Percentiles rank a stretch among this genome's conserved stretches.
phyloP scores from a whole-genome alignment of 2,113 vertebrate genomes.

The Stigmatopora nigra region DNA sequence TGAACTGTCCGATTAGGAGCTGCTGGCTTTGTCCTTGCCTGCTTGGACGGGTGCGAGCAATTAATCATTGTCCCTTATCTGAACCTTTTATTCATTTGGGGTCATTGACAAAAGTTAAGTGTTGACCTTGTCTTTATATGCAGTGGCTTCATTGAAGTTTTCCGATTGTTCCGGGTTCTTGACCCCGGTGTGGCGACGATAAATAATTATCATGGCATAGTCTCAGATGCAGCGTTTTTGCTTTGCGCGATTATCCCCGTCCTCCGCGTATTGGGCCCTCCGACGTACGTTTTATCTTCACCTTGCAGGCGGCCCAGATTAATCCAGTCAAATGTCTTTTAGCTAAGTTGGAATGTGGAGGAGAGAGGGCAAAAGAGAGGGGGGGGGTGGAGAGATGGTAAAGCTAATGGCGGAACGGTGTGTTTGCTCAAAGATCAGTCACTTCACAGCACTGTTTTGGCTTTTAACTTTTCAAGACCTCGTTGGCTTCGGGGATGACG shows the following conservation, averaged over 20 bases:
- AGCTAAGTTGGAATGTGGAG: constrained; percentile 48
- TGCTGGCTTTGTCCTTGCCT: constrained; percentile 43
- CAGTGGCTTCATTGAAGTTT: constrained; percentile 15
- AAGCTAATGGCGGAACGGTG: constrained; percentile 14
- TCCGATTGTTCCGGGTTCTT: constrained; percentile 13
- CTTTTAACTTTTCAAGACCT: constrained; percentile 62
- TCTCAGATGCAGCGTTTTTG: constrained; percentile 49
- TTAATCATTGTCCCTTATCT: constrained; percentile 62
- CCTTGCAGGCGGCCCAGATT: constrained; percentile 64
- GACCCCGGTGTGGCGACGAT: constrained; percentile 48
- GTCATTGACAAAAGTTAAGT: constrained; percentile 16
- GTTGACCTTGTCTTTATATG: constrained; percentile 46
- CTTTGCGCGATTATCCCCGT: constrained; percentile 42
- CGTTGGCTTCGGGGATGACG: constrained; percentile 61
- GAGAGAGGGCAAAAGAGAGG: constrained; percentile 12
- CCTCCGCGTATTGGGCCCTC: constrained; percentile 45
- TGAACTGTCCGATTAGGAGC: constrained; percentile 20
- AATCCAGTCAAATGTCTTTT: constrained; percentile 62
- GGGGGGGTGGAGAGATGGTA: not conserved
- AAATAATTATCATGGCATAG: constrained; percentile 56
- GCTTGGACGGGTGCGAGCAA: constrained; percentile 45
- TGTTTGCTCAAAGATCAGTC: constrained; percentile 54
- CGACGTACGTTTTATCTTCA: constrained; percentile 61
- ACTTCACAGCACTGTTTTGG: constrained; percentile 55
- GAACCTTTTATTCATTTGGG: constrained; percentile 51